These are phyloP conservation scores for Lytechinus variegatus DNA, from an alignment of 35 echinoderm and acorn worm species.

Conservation along the genomic window DNA sequence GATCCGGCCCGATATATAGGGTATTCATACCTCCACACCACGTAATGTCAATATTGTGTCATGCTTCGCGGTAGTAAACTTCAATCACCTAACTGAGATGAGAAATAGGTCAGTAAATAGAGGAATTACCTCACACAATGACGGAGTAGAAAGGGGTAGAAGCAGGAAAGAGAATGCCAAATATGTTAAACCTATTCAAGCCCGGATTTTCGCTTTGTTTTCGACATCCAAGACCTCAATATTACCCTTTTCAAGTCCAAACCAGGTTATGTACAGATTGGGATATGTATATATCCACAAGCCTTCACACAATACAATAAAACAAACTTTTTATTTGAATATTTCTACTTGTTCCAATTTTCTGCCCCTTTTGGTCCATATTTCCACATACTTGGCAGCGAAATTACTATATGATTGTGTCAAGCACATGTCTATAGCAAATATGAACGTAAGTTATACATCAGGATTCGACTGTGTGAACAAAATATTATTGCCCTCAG, in stretches of 20 bases:
- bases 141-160: background rate
- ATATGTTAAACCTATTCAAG: conserved; percentile 13
- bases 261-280: conserved; percentile 27
- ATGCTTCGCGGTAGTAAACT: background rate
- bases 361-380: background rate
- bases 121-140: background rate
- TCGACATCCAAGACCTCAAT: background rate
- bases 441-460: background rate
- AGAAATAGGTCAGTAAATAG: conserved; percentile 31
- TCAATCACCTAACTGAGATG: background rate
- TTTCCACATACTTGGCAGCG: background rate
- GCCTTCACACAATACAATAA: background rate
- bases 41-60: conserved; percentile 42
- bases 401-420: background rate
- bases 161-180: background rate
- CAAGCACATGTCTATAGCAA: background rate
- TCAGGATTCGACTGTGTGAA: background rate
- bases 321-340: conserved; percentile 38
- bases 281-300: background rate
- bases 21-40: conserved; percentile 19
- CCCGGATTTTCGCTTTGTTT: background rate
- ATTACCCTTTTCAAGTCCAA: background rate
- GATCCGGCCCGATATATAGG: conserved; percentile 19
- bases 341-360: conserved; percentile 30
- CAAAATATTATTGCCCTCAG: background rate